Percentiles rank a stretch among this genome's conserved stretches.
phyloP scores from a whole-genome alignment of 2,888 invertebrate species.

The Mylabris sibirica region DNA sequence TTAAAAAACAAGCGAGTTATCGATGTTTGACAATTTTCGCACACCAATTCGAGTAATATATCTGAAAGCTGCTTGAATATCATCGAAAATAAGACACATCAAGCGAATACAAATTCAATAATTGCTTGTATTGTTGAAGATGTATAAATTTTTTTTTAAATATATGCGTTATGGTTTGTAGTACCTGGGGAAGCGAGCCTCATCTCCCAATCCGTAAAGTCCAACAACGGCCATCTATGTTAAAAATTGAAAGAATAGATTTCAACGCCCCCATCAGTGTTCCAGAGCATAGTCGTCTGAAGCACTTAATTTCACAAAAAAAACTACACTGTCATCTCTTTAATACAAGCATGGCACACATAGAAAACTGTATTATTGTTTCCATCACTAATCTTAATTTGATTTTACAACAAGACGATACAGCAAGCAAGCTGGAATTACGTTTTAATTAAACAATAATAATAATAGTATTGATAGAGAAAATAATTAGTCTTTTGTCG shows the following conservation, averaged over 20 bases:
- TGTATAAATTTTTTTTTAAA: too few species aligned
- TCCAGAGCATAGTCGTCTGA: constrained; percentile 44
- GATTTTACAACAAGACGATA: constrained; percentile 27
- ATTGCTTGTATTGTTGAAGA: too few species aligned
- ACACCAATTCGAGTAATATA: too few species aligned
- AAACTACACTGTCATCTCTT: constrained; percentile 16
- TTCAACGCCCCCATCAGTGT: constrained; percentile 54
- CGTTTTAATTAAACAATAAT: background rate
- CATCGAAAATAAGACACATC: too few species aligned
- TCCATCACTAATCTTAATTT: constrained; percentile 20
- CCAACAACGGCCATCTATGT: constrained; percentile 78
- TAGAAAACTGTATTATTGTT: constrained; percentile 10
- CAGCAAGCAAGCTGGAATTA: constrained; percentile 13
- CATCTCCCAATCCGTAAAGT: constrained; percentile 81
- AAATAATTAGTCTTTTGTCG: background rate
- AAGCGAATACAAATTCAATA: too few species aligned
- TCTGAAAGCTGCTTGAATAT: too few species aligned
- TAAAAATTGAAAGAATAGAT: constrained; percentile 33
- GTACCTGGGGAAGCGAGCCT: constrained; percentile 65
- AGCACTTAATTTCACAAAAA: constrained; percentile 21
- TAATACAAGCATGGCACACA: constrained; percentile 14
- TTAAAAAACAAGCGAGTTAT: too few species aligned
- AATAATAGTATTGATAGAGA: background rate
- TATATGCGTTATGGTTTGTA: constrained; percentile 37
- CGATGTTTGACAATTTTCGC: too few species aligned